Evolutionary conservation across 2,797 vertebrate species (phyloP), one percentile per base, ranked within the genome.

Genomic region (Megalops cyprinoides): DNA sequence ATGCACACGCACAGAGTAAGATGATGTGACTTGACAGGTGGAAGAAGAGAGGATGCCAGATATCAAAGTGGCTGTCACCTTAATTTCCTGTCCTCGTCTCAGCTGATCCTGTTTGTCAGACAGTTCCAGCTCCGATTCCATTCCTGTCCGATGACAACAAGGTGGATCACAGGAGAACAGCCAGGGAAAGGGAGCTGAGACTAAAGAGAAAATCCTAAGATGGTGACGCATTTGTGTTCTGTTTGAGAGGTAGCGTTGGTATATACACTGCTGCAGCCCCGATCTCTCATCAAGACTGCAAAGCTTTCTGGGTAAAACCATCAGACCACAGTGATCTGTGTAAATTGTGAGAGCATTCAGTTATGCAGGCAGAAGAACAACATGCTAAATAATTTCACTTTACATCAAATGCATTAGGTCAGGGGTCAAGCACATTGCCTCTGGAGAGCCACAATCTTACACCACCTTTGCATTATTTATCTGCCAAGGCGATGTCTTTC

Each of bases 391-490:
- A 88, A 91, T n/a, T n/a, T n/a, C n/a, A n/a, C n/a, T n/a, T n/a
- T n/a, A n/a, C n/a, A n/a, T n/a, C n/a, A n/a, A n/a, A 88, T 89
- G 48, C 39, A 42, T 79, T 82, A 71, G 74, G 86, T 84, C 86
- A 85, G 39, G 53, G 55, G 71, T 42, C 31, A 12, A 20, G 12
- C 14, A 3, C 23, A 53, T 37, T 34, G 23, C 53, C 18, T 23
- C n/a, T 25, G 60, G 60, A 65, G 60, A 65, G n/a, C 31, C 46
- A 48, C 51, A 53, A 15, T 18, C 51, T 75, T 83, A 65, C 85
- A 58, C 65, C 74, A 83, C 73, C n/a, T 85, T 86, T 90, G 25
- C 88, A 91, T 91, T 88, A 93, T 91, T 92, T 86, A 92, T 92
- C 23, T 18, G 46, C 65, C 78, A 82, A 81, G 74, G 83, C 82